These are phyloP conservation scores for Cheilosia scutellata DNA, from an alignment of 2,888 invertebrate species.

Conservation along the genomic window DNA sequence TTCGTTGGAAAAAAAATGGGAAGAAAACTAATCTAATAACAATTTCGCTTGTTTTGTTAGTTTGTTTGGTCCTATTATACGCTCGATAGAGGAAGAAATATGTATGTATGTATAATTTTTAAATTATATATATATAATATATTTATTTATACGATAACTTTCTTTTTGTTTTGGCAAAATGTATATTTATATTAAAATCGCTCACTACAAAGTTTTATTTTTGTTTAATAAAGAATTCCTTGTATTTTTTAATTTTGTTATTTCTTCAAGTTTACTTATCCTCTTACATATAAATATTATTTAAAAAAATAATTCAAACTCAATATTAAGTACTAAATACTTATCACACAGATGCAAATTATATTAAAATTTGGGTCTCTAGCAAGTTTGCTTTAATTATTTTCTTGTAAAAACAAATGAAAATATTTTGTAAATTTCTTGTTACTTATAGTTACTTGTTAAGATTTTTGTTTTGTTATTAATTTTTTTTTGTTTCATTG, in stretches of 20 bases:
- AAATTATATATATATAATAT: conserved; percentile 10
- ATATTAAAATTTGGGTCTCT: conserved; percentile 55
- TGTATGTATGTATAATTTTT: conserved; percentile 36
- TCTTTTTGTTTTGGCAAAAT: conserved; percentile 51
- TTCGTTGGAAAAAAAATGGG: conserved; percentile 27
- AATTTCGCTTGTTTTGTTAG: conserved; percentile 27
- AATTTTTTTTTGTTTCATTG: conserved; percentile 56
- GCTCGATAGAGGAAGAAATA: conserved; percentile 63
- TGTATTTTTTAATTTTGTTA: conserved; percentile 9
- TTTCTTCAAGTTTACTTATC: conserved; percentile 40
- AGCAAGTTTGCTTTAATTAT: conserved; percentile 14
- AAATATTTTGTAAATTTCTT: conserved; percentile 57
- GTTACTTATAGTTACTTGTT: conserved; percentile 66
- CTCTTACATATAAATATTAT: conserved; percentile 44
- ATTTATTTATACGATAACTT: conserved; percentile 19
- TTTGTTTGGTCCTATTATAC: conserved; percentile 67
- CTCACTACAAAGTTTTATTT: conserved; percentile 47
- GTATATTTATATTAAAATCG: conserved; percentile 61
- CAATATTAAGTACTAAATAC: conserved; percentile 51
- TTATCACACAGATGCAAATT: conserved; percentile 74
- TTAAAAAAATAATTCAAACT: conserved; percentile 58
- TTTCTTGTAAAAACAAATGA: conserved; percentile 47
- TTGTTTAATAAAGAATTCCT: conserved; percentile 42
- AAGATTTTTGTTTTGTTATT: conserved; percentile 42
- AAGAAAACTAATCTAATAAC: conserved; percentile 37